Evolutionary conservation across 2,113 vertebrate species (phyloP).

Genomic region (Malurus cyaneus): DNA sequence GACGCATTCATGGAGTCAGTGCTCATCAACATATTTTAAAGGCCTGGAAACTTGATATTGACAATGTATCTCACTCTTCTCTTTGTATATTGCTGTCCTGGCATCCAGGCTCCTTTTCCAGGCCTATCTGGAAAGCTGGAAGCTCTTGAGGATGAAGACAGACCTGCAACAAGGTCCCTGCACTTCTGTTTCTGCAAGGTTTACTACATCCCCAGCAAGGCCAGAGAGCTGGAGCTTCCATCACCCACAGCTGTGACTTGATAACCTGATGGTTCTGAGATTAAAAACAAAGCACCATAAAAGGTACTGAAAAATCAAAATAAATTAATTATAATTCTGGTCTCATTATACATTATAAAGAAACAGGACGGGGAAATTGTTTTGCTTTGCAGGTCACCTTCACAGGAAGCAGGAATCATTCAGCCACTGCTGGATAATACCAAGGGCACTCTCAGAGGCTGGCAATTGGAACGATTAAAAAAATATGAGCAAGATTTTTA

Average conservation of each 20-base stretch:
- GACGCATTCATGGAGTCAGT: not conserved
- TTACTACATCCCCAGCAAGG: not conserved
- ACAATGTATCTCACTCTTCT: not conserved
- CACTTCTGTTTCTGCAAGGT: not conserved
- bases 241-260: not conserved
- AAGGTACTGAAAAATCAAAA: not conserved
- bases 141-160: not conserved
- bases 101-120: not conserved
- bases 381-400: slow-evolving; percentile 30
- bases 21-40: not conserved
- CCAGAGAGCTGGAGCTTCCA: not conserved
- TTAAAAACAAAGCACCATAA: not conserved
- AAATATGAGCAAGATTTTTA: slow-evolving; percentile 6
- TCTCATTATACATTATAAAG: not conserved
- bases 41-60: not conserved
- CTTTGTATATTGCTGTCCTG: not conserved
- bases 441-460: not conserved
- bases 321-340: not conserved
- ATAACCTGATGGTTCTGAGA: not conserved
- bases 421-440: not conserved
- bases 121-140: not conserved
- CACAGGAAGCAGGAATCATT: not conserved
- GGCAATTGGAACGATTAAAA: not conserved
- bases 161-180: not conserved
- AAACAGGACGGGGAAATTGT: not conserved